Base-by-base conservation (phyloP, 2,797 vertebrate species). In the Chelon auratus region DNA sequence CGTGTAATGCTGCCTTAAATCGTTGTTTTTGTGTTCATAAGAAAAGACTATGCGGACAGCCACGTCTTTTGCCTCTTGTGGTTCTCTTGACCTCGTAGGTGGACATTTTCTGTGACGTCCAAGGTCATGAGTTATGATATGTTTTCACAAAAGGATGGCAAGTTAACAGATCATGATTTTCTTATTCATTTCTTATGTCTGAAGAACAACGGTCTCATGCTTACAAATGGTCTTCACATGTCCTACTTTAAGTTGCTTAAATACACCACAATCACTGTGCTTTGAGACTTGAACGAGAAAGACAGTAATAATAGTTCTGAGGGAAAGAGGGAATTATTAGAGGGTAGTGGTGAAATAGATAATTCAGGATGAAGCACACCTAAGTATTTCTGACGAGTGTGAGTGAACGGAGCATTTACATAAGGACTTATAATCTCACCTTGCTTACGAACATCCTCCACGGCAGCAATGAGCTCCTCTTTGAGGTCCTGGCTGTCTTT, bases 401-500 rank as follows among this genome's bases (percentile, higher is more conserved):
- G n/a, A 20, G 47, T 50, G 17, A 50, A 50, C 47, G 22, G 3
- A 30, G 14, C 11, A 13, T 3, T 5, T 58, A 3, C 1, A 48
- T 2, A 3, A n/a, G 11, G 45, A 62, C 5, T 39, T 39, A 17
- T 1, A 15, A 20, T 4, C 87, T 47, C 74, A 98, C 98, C 98
- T 97, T 99, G 98, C 70, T 98, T 99, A 20, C 98, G 95, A 2
- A 99, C 98, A 75, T 99, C 98, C 51, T 99, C 98, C 30, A 99
- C 98, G 1, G 98, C 97, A 26, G 96, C 95, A 20, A 98, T 96
- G 75, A 99, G 81, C 64, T 99, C 98, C 71, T 99, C 98, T 83
- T 98, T 99, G 30, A 99, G 95, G 82, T 99, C 98, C 72, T 98
- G 97, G 88, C 98, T 99, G 88, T 99, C 98, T 87, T 98, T 99